Conservation (phyloP, 2,888 invertebrate species). For the Allacma fusca region DNA sequence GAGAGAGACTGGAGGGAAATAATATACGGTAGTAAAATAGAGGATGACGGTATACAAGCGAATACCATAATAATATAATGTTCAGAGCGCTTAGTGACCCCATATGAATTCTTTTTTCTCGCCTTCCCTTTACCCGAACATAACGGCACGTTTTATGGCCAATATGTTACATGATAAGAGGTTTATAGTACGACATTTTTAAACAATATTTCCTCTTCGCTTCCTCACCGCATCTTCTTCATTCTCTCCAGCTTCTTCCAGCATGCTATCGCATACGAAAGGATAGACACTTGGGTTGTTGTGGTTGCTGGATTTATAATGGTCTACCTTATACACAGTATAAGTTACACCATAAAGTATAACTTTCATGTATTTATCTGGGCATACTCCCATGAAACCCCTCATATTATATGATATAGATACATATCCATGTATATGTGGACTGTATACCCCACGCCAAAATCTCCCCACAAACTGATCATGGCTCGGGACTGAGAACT, state of each 20-base stretch:
- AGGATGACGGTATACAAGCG: conserved; percentile 14
- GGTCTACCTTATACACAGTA: no score
- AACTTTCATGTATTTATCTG: no score
- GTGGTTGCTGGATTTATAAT: no score
- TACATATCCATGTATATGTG: no score
- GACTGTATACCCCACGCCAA: no score
- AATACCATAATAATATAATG: conserved; percentile 29
- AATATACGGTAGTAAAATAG: conserved; percentile 8
- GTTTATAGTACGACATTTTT: conserved; percentile 47
- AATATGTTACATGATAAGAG: conserved; percentile 52
- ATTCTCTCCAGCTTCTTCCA: neutral
- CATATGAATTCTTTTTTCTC: conserved; percentile 47
- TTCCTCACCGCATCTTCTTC: conserved; percentile 17
- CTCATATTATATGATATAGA: no score
- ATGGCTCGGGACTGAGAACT: no score
- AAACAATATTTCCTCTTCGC: conserved; percentile 47
- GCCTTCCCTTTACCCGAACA: neutral
- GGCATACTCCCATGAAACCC: no score
- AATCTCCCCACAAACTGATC: no score
- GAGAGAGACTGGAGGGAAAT: neutral
- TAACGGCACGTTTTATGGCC: conserved; percentile 50
- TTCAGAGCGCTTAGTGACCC: conserved; percentile 45
- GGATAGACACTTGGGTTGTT: no score
- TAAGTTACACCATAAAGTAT: no score
- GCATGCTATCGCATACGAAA: no score